Base-by-base conservation (phyloP, 2,113 vertebrate species). In the Parotia lawesii region DNA sequence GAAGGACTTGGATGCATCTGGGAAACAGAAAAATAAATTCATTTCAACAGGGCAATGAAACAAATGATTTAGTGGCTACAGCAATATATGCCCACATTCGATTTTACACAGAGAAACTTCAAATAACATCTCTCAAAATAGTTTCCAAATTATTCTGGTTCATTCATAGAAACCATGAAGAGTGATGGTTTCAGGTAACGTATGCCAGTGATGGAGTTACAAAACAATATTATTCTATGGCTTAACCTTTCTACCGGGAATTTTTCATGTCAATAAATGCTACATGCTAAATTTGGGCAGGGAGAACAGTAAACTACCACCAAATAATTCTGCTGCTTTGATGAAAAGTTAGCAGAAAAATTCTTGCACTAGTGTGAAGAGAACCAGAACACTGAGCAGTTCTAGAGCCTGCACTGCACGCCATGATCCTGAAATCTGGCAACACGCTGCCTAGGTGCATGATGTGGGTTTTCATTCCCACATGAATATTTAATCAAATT, bases 1-100 rank as follows among this genome's bases (percentile, higher is more conserved):
- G 97, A 99, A 99, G 60, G 98, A 93, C 92, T 98, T 99, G 24
- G 98, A 98, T 74, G 98, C 98, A 83, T 99, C 99, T 99, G 95
- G 83, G 96, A 71, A 84, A 96, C 83, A 90, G 85, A 97, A 64
- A 94, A 78, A 54, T 37, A 70, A 81, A 86, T 62, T 58, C 1
- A 54, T 91, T 77, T 85, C 8, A 85, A 50, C 24, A 64, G 17
- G 28, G 65, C n/a, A 91, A 42, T 6, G 42, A 96, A 95, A 78
- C 6, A 76, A 61, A 75, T 10, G 11, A 87, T 57, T 58, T n/a
- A 28, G 66, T 29, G 7, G 42, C 67, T 62, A 64, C 15, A 75
- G 82, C 48, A 74, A 31, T 20, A 57, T 9, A 31, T 23, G 27
- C 9, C 13, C 27, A 13, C n/a, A 31, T 50, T 48, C 57, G 35